A percentile compares a stretch with the other conserved stretches of the same genome.
Conservation (phyloP, 2,113 vertebrate genomes). For the Perognathus longimembris region DNA sequence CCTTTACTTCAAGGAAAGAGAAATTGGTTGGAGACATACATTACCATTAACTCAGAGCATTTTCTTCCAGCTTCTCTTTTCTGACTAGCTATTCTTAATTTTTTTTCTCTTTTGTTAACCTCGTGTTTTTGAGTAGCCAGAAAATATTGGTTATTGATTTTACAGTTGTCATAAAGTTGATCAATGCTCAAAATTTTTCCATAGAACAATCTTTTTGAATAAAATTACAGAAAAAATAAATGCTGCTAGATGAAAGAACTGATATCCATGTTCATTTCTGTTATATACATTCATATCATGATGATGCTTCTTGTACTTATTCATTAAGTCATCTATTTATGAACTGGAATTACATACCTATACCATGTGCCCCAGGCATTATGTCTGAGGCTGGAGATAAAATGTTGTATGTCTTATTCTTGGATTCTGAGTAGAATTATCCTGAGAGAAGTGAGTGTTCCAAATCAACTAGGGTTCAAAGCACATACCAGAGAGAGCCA, state of each 20-base stretch:
- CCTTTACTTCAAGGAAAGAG: neutral
- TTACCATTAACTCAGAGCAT: conserved; percentile 39
- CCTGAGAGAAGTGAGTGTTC: neutral
- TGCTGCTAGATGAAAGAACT: neutral
- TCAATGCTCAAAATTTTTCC: conserved; percentile 52
- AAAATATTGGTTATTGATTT: conserved; percentile 75
- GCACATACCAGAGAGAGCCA: neutral
- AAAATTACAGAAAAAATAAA: conserved; percentile 57
- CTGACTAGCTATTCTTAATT: neutral
- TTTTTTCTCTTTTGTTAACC: conserved; percentile 48
- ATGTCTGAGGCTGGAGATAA: neutral
- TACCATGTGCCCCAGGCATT: neutral
- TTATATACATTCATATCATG: neutral
- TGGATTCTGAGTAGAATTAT: neutral
- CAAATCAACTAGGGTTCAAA: neutral
- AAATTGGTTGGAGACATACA: conserved; percentile 16
- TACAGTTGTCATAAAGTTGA: conserved; percentile 65
- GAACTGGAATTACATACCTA: neutral
- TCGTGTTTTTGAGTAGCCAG: conserved; percentile 46
- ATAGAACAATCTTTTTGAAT: conserved; percentile 41
- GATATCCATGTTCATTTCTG: neutral
- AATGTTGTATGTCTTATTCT: neutral
- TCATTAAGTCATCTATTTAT: conserved; percentile 21
- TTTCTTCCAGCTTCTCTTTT: conserved; percentile 67
- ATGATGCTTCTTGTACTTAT: neutral